These are phyloP conservation scores for Oncorhynchus gorbuscha DNA, from an alignment of 2,113 vertebrate genomes.

Conservation along the genomic window DNA sequence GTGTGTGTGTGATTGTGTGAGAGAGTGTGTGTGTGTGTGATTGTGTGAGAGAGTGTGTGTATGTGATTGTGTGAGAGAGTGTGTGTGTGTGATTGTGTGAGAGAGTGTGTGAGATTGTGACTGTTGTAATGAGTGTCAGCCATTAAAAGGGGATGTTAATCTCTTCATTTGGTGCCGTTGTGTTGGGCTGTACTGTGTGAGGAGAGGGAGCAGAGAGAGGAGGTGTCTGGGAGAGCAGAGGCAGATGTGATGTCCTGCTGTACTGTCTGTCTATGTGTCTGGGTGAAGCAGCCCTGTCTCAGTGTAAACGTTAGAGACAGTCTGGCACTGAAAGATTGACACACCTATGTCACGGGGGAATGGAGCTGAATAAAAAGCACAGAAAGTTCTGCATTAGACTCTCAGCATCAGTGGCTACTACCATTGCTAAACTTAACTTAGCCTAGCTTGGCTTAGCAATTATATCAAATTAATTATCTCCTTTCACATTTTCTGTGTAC, in stretches of 20 bases:
- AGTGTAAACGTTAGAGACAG: constrained; percentile 32
- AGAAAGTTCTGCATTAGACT: neutral
- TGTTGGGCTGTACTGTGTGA: neutral
- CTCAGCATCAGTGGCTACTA: neutral
- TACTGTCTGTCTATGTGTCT: constrained; percentile 16
- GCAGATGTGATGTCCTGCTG: constrained; percentile 3
- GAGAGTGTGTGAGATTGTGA: neutral
- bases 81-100: too few relatives aligned
- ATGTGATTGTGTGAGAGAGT: too few relatives aligned
- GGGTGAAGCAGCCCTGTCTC: constrained; percentile 30
- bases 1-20: too few relatives aligned
- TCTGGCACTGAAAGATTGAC: constrained; percentile 31
- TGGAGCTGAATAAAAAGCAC: too few relatives aligned
- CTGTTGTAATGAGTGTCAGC: neutral
- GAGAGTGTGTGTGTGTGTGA: too few relatives aligned
- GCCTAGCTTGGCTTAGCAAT: neutral
- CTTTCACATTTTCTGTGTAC: neutral
- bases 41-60: too few relatives aligned
- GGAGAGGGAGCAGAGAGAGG: constrained; percentile 1
- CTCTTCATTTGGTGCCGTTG: neutral
- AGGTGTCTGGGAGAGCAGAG: constrained; percentile 12
- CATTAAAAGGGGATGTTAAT: too few relatives aligned
- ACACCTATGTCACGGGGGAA: neutral
- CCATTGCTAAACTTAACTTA: neutral
- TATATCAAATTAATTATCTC: neutral